Evolutionary conservation across 2,113 vertebrate species (phyloP).

Genomic region (Semnopithecus entellus): DNA sequence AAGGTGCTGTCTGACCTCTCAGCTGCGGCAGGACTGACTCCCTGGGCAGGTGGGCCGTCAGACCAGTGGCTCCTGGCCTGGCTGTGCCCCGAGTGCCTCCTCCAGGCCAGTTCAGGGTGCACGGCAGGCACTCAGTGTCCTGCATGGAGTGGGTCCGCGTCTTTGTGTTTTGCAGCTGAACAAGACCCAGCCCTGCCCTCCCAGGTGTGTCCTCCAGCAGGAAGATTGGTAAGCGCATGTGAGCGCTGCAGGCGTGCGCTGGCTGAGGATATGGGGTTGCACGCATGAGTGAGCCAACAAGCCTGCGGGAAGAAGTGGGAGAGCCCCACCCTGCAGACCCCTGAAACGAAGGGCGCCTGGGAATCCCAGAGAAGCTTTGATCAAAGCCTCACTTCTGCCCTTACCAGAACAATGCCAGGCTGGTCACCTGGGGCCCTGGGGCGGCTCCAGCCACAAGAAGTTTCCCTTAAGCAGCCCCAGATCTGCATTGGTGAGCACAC

Average conservation of each 20-base stretch:
- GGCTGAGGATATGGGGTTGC: accelerated
- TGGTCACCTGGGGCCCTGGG: not conserved
- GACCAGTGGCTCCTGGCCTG: not conserved
- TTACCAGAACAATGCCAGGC: accelerated
- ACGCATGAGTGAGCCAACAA: accelerated
- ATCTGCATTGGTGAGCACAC: accelerated
- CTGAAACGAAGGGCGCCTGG: too few relatives aligned
- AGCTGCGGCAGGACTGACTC: not conserved
- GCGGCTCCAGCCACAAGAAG: too few relatives aligned
- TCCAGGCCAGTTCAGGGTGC: too few relatives aligned
- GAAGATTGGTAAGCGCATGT: accelerated
- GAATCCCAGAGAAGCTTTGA: not conserved
- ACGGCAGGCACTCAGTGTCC: too few relatives aligned
- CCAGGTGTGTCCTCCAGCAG: not conserved
- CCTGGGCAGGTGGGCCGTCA: not conserved
- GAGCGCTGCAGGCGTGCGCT: accelerated
- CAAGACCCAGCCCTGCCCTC: not conserved
- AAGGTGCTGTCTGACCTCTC: not conserved
- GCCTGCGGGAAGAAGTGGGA: not conserved
- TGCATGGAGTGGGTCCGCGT: too few relatives aligned
- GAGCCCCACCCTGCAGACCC: not conserved
- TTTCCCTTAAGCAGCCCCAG: accelerated
- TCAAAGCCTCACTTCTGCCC: not conserved
- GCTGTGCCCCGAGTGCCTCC: too few relatives aligned
- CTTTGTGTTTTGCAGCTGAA: not conserved